Evolutionary conservation across 2,797 vertebrate species (phyloP), one percentile per base, ranked within the genome.

Genomic region (Malurus splendens): DNA sequence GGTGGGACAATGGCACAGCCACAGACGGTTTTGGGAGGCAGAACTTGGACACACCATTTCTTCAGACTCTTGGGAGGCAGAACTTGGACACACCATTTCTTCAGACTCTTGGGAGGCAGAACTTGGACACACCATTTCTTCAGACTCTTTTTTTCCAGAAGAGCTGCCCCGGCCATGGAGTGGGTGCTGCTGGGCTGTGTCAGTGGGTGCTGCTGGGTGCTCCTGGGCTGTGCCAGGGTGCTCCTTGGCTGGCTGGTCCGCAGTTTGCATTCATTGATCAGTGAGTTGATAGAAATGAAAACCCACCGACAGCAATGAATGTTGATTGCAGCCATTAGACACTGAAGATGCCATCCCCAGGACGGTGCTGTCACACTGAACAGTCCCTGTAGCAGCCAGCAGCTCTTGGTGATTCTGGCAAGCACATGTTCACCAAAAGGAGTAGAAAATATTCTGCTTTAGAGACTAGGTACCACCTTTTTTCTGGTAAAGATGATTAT

Each of bases 221-320:
- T 36, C 36, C 36, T 10, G 36, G 36, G 36, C 10, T 36, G 36
- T 36, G 36, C 5, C 36, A 22, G 48, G 39, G 41, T 36, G 36
- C 9, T 77, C 64, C 85, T 70, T 62, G 78, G 78, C 78, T 70
- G 86, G 86, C 98, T 98, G 98, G 97, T 98, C 98, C 98, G 99
- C 99, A 99, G 98, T 99, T 98, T 98, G 98, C 99, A 99, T 99
- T 99, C 99, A 99, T 99, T 98, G 98, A 98, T 98, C 99, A 99
- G 98, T 98, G 99, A 99, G 99, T 98, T 98, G 96, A 97, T 96
- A 96, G 92, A 86, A 94, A 96, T 42, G 94, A 92, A 98, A 99
- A 99, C 99, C 99, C 99, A 99, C 99, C 99, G 99, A 99, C 99
- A 99, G 99, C 99, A 99, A 99, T 99, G 99, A 99, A 99, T 99